A percentile compares a stretch with the other conserved stretches of the same genome.
phyloP scores from a whole-genome alignment of 2,113 vertebrate species.

The Corvus hawaiiensis region DNA sequence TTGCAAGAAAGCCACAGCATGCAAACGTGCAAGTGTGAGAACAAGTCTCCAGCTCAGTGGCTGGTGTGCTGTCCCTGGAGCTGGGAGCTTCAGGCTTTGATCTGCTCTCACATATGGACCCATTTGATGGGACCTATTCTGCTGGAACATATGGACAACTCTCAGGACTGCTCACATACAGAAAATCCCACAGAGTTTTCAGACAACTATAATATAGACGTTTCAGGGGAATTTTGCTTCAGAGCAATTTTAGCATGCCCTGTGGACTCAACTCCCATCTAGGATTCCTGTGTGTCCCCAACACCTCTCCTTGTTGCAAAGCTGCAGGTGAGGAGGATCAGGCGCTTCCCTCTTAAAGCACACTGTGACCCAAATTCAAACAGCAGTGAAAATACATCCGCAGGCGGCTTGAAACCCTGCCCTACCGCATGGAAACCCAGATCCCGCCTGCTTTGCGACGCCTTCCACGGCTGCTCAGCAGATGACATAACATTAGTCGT shows the following conservation, averaged over 20 bases:
- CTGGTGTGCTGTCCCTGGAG: background rate
- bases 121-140: background rate
- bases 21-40: background rate
- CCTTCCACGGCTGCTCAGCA: background rate
- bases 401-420: background rate
- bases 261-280: background rate
- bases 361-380: too few species aligned
- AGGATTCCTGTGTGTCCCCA: background rate
- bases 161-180: background rate
- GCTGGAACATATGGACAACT: background rate
- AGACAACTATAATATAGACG: background rate
- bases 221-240: background rate
- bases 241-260: background rate
- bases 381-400: background rate
- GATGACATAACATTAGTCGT: background rate
- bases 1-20: background rate
- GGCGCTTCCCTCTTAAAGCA: background rate
- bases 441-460: background rate
- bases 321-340: background rate
- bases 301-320: background rate
- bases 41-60: background rate
- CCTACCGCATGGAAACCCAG: background rate
- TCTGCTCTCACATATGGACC: rapidly evolving
- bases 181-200: background rate
- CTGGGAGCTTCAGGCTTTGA: background rate